Evolutionary conservation across 2,797 vertebrate genomes (phyloP).

Genomic region (Anguilla obscura): DNA sequence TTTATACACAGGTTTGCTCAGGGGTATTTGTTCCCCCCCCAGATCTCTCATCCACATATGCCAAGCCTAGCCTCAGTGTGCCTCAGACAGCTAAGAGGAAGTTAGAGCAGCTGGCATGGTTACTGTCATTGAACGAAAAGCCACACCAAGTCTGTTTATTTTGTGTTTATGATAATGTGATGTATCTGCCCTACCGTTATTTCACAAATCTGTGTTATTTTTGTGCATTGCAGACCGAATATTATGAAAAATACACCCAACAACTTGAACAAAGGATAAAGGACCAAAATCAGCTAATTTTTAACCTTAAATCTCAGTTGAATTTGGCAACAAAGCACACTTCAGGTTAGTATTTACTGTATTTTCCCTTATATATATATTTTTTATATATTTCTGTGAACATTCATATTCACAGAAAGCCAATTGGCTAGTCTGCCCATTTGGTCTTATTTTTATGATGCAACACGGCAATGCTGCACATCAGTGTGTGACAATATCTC

Average conservation of each 20-base stretch:
- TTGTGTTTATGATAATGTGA: neutral
- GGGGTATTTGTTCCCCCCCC: neutral
- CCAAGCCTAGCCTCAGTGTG: neutral
- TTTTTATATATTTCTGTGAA: neutral
- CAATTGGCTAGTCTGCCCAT: neutral
- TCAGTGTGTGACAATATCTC: neutral
- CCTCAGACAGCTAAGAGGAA: neutral
- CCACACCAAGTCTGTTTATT: neutral
- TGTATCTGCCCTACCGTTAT: no score
- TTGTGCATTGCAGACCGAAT: conserved; percentile 81
- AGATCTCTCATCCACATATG: neutral
- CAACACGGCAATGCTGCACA: neutral
- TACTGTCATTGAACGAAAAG: neutral
- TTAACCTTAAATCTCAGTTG: conserved; percentile 74
- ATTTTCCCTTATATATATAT: neutral
- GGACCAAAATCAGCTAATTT: conserved; percentile 82
- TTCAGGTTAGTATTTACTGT: conserved; percentile 65
- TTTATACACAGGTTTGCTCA: neutral
- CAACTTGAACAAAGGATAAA: conserved; percentile 88
- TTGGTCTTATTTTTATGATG: neutral
- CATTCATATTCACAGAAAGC: neutral
- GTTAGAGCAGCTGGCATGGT: neutral
- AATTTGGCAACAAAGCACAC: conserved; percentile 57
- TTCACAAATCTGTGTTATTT: neutral
- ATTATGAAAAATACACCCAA: conserved; percentile 83